Evolutionary conservation across 2,797 vertebrate genomes (phyloP).

Genomic region (Ctenopoma multispine): DNA sequence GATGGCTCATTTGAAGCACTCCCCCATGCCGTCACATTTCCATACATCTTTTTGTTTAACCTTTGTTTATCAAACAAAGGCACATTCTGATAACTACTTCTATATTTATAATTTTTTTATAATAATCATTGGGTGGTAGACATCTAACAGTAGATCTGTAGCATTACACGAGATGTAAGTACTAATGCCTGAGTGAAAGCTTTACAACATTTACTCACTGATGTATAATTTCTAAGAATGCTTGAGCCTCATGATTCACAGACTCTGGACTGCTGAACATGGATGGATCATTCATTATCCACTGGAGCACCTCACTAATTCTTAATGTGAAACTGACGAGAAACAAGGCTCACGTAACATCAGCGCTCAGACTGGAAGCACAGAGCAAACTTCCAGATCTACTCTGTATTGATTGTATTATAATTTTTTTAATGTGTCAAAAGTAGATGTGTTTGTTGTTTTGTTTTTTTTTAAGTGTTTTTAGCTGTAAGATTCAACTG

Average conservation of each 20-base stretch:
- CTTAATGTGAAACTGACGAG: neutral
- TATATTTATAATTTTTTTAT: too few relatives aligned
- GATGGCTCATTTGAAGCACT: conserved; percentile 1
- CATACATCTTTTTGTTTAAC: neutral
- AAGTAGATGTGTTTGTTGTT: too few relatives aligned
- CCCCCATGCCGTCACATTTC: neutral
- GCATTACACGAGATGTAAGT: neutral
- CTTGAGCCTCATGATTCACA: too few relatives aligned
- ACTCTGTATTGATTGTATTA: neutral
- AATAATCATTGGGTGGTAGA: neutral
- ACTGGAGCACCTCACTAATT: neutral
- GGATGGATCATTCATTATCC: neutral
- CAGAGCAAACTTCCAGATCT: neutral
- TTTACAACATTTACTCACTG: neutral
- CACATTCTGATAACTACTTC: too few relatives aligned
- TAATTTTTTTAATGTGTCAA: neutral
- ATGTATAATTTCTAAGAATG: neutral
- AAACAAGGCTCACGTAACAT: neutral
- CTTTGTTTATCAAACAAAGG: conserved; percentile 1
- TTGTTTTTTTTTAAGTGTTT: too few relatives aligned
- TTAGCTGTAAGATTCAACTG: neutral
- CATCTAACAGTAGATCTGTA: too few relatives aligned
- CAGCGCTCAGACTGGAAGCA: neutral
- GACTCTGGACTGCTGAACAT: too few relatives aligned
- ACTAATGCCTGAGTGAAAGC: neutral